A percentile compares a stretch with the other conserved stretches of the same genome.
phyloP scores from a whole-genome alignment of 2,888 invertebrate species.

The Linyphia triangularis region DNA sequence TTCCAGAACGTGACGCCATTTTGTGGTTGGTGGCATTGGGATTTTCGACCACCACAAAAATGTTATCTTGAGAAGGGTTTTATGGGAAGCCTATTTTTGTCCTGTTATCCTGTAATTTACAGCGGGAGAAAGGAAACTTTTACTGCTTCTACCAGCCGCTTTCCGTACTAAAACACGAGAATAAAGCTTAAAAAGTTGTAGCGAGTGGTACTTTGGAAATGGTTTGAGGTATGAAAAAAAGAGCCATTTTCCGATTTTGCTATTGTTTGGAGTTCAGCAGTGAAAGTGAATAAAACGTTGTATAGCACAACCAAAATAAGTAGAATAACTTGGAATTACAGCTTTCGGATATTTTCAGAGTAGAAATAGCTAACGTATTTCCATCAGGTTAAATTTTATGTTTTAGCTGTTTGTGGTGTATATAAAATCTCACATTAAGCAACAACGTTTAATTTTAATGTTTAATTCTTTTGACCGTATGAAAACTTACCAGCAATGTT shows the following conservation, averaged over 20 bases:
- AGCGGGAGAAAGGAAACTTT: background rate
- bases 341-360: too few species aligned
- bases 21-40: background rate
- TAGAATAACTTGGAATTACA: too few species aligned
- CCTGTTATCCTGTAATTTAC: background rate
- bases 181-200: slow-evolving; percentile 3
- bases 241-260: too few species aligned
- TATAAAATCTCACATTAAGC: too few species aligned
- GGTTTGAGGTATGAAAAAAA: background rate
- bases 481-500: too few species aligned
- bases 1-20: background rate
- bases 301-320: too few species aligned
- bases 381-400: too few species aligned
- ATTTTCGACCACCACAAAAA: background rate
- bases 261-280: background rate
- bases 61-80: background rate
- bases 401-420: too few species aligned
- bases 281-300: background rate
- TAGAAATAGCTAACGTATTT: too few species aligned
- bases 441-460: too few species aligned
- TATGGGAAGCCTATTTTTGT: background rate
- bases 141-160: background rate
- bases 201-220: background rate
- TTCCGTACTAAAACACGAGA: background rate
- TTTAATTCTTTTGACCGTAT: too few species aligned